These are phyloP conservation scores for Caracal caracal DNA, from an alignment of 2,113 vertebrate genomes.

Conservation along the genomic window DNA sequence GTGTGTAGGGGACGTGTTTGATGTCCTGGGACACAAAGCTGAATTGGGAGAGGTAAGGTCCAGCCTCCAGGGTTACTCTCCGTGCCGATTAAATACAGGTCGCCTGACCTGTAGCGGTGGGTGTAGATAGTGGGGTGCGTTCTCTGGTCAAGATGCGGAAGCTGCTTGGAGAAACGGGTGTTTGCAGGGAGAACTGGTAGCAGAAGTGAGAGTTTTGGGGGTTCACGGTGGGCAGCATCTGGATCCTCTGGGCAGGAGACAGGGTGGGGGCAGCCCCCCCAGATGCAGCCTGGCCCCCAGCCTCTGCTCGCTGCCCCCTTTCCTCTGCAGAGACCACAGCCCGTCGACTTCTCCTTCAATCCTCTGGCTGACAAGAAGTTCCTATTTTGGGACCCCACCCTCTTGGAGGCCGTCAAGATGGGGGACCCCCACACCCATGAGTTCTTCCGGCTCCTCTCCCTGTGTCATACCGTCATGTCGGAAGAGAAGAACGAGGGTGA, in stretches of 20 bases:
- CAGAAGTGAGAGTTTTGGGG: background rate
- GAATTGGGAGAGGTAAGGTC: constrained; percentile 88
- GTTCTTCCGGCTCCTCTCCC: constrained; percentile 94
- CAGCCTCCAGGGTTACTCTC: background rate
- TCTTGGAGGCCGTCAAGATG: constrained; percentile 91
- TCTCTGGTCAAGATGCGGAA: background rate
- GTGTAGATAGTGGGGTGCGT: too few relatives aligned
- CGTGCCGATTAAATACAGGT: background rate
- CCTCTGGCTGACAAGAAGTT: constrained; percentile 91
- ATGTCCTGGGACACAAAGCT: constrained; percentile 86
- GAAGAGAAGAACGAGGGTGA: constrained; percentile 93
- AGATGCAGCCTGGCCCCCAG: fast-evolving
- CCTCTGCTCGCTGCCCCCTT: background rate
- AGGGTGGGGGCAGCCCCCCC: background rate
- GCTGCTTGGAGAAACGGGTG: background rate
- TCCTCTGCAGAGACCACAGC: constrained; percentile 83
- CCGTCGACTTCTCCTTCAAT: constrained; percentile 94
- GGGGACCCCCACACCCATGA: constrained; percentile 90
- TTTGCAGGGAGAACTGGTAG: background rate
- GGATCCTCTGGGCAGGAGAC: background rate
- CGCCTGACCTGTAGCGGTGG: fast-evolving
- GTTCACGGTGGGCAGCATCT: background rate
- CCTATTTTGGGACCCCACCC: constrained; percentile 91
- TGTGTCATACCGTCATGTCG: constrained; percentile 96
- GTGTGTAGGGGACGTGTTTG: constrained; percentile 89